Evolutionary conservation across 2,888 invertebrate species (phyloP), one percentile per base, ranked within the genome.

Genomic region (Diadegma fenestrale): DNA sequence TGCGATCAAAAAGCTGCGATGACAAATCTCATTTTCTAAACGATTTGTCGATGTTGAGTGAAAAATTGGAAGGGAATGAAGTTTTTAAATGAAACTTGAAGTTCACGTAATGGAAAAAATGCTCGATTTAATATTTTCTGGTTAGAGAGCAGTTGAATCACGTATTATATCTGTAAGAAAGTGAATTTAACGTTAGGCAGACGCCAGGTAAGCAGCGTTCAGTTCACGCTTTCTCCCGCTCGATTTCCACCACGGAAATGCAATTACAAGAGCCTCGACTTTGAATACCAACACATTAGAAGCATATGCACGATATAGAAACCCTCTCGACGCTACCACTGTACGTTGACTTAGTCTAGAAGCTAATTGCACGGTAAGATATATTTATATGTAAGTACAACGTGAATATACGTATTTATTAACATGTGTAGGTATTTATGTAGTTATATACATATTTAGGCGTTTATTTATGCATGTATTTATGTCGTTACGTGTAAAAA

Each of bases 181-280:
- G 91, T 90, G 88, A 90, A 90, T 90, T 89, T 80, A 86, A 82
- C 84, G 88, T 87, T 80, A 51, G 63, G 77, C 51, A 54, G 78
- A 84, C 80, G 80, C 86, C 72, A 77, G 77, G 33, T 68, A 64
- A 37, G 17, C 30, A 75, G 68, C 68, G 71, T 81, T 82, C 75
- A 85, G 90, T 92, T 91, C 89, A 91, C 91, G 91, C 92, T 92
- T 92, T 92, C 92, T 90, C 92, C 88, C 84, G 88, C 89, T 87
- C 89, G 90, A 90, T 92, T 91, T 91, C 89, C 91, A 89, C 87
- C 86, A 82, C 90, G 89, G 89, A 91, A 90, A 88, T 87, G 85
- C 86, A 87, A 88, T 89, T 88, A 87, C 84, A 75, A 69, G 63
- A 84, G 80, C 80, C 85, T 85, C 83, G 80, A 86, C 84, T 87